Evolutionary conservation across 2,113 vertebrate genomes (phyloP), one percentile per base, ranked within the genome.

Genomic region (Pelodiscus sinensis): DNA sequence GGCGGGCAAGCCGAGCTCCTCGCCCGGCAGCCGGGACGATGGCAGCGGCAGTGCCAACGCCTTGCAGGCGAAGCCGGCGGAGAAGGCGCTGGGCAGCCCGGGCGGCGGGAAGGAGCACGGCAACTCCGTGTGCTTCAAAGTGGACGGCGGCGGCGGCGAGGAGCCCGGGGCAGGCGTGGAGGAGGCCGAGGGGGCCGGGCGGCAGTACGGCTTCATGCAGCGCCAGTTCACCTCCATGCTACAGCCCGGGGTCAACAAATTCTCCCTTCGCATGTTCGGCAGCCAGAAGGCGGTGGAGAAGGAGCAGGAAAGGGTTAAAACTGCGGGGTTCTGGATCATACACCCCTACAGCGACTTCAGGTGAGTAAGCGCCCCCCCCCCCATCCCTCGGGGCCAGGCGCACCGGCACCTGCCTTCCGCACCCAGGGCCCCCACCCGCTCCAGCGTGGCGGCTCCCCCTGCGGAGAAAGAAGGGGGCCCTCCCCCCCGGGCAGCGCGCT

Each of bases 311-410:
- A 98, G 99, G 98, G 99, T 99, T 96, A 99, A 99, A 98, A 99
- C 99, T 97, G 99, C 99, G 96, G 99, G 99, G 96, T 99, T 99
- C 98, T 99, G 99, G 99, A 99, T 99, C 97, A 99, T 99, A 98
- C 99, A 99, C 97, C 99, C 99, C 9, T 99, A 99, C 98, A 99
- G 99, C 96, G 99, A 99, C 98, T 99, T 99, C 99, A 99, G 99
- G 99, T 99, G 98, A 99, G 98, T 73, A 57, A 55, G 44, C 58
- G n/a, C 25, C 29, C 82, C 96, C 95, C 86, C 78, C 52, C 86
- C 75, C 27, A 58, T 75, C 65, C 25, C 27, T 12, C 29, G 15
- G 79, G 52, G 78, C 22, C 7, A 3, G 13, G 19, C 25, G 27
- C 38, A 27, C 25, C 51, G 11, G 7, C 60, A 1, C 5, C 11